These are phyloP conservation scores for Mya arenaria DNA, from an alignment of 1,140 invertebrate species.

Conservation along the genomic window DNA sequence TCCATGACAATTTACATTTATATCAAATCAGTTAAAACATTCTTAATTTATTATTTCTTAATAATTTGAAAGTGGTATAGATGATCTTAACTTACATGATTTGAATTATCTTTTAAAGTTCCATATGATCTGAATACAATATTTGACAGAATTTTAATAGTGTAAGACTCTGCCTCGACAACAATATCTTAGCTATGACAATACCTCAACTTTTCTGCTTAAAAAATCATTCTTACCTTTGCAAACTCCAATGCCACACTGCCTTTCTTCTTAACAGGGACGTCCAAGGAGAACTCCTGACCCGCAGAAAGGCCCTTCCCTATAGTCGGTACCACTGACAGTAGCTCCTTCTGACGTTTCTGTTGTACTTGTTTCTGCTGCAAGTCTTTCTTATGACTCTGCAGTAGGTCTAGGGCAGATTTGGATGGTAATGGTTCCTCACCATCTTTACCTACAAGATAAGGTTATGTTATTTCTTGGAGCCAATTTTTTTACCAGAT, in stretches of 20 bases:
- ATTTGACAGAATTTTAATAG: no score
- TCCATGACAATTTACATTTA: no score
- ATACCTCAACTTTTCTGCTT: not conserved
- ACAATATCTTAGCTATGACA: not conserved
- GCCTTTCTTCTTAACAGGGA: slow-evolving; percentile 13
- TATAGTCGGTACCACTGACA: slow-evolving; percentile 62
- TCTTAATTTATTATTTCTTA: no score
- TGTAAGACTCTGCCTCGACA: no score
- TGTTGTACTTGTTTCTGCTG: slow-evolving; percentile 52
- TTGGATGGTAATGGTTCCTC: slow-evolving; percentile 58
- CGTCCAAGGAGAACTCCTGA: slow-evolving; percentile 67
- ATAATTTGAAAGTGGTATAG: no score
- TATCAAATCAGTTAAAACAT: no score
- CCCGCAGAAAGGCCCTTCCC: slow-evolving; percentile 71
- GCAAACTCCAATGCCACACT: slow-evolving; percentile 50
- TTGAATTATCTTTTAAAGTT: no score
- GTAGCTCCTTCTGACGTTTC: slow-evolving; percentile 34
- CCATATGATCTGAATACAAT: no score
- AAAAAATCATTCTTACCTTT: slow-evolving; percentile 59
- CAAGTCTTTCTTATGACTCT: slow-evolving; percentile 67
- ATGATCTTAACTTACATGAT: no score
- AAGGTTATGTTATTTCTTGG: no score
- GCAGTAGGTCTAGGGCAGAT: slow-evolving; percentile 69
- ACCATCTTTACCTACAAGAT: slow-evolving; percentile 17
- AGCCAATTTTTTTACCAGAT: no score